A percentile compares a stretch with the other conserved stretches of the same genome.
Evolutionary conservation across 2,113 vertebrate species (phyloP).

Genomic region (Tretioscincus oriximinensis): DNA sequence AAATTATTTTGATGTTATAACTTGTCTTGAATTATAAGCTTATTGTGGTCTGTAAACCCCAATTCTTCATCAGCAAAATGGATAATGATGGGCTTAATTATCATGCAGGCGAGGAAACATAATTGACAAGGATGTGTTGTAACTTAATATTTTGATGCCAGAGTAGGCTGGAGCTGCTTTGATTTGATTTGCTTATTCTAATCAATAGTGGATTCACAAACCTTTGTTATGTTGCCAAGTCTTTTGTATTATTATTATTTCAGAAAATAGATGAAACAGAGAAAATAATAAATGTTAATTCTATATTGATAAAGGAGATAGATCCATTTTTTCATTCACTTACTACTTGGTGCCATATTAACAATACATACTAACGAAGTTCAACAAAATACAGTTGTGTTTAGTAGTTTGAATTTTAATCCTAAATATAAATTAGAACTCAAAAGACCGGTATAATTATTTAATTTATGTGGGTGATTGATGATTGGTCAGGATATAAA

Average conservation of each 20-base stretch:
- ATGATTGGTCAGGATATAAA: no score
- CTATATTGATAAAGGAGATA: not conserved
- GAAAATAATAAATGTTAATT: not conserved
- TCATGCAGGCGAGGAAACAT: not conserved
- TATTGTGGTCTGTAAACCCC: not conserved
- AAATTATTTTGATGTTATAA: not conserved
- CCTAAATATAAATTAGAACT: not conserved
- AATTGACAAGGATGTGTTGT: not conserved
- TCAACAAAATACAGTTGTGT: not conserved
- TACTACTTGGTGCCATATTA: not conserved
- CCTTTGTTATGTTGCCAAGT: not conserved
- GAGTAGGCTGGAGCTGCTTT: not conserved
- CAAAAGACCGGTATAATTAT: not conserved
- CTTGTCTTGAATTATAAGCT: not conserved
- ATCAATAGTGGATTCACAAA: not conserved
- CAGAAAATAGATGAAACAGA: not conserved
- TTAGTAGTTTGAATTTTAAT: not conserved
- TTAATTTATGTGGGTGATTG: not conserved
- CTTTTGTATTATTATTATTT: not conserved
- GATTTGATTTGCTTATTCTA: not conserved
- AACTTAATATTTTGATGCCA: not conserved
- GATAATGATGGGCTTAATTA: not conserved
- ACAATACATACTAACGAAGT: not conserved
- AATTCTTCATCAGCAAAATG: not conserved
- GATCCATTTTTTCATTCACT: not conserved